Base-by-base conservation (phyloP, 2,888 invertebrate genomes). In the Caenorhabditis panamensis region DNA sequence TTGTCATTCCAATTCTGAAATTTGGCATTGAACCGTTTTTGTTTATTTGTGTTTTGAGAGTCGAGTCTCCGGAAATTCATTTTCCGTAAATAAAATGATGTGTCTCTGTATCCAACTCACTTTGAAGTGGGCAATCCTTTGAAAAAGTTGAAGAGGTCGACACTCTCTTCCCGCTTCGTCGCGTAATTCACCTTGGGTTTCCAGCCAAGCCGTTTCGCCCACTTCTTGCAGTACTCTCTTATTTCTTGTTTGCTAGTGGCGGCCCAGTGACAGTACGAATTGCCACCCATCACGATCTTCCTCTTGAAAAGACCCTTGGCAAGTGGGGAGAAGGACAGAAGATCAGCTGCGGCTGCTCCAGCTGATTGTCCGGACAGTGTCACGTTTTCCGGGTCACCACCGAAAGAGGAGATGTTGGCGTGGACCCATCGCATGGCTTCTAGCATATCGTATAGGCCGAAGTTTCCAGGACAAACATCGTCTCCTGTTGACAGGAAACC, bases 401-500 rank as follows among this genome's bases (percentile, higher is more conserved):
- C 89, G 62, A 89, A 89, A 1, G 75, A 64, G 0, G 69, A 24
- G 28, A 89, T 88, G 71, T 89, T 88, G 11, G 83, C 61, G 61
- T 86, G 83, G 24, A 86, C 76, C 86, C 88, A 89, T 67, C 84
- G 67, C 26, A 89, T 72, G 0, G 89, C 89, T 36, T 79, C 72
- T n/a, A 79, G 28, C 79, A 83, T 83, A 47, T 85, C 83, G 49
- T 66, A 85, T 1, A 85, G 64, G 31, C 85, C 85, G 47, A 68
- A 83, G 67, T 85, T 85, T 61, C 84, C 87, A 13, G 83, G 84
- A 56, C 83, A 81, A 9, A 83, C 82, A 49, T 87, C 86, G 66
- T 88, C 87, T 20, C 86, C 86, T 11, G 88, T 88, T 20, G 82
- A 87, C 31, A 90, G 77, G 64, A 84, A 90, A n/a, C 90, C 90